Conservation (phyloP, 2,113 vertebrate genomes). For the Colius striatus region DNA sequence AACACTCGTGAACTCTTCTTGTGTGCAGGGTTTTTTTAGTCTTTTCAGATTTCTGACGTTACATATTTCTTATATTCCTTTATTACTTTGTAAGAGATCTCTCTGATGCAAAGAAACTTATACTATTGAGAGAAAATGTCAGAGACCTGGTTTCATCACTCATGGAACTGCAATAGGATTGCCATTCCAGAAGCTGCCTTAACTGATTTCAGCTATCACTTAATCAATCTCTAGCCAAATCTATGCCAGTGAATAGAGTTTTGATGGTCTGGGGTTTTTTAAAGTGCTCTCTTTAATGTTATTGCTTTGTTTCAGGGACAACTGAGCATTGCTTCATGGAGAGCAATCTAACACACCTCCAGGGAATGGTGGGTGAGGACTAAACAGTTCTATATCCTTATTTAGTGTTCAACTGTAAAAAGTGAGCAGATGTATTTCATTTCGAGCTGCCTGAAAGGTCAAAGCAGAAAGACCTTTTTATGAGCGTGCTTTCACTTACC, state of each 20-base stretch:
- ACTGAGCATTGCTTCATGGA: not conserved
- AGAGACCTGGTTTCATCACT: not conserved
- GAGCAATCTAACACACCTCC: not conserved
- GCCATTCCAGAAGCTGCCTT: not conserved
- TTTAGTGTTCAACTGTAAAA: not conserved
- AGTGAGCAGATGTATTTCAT: not conserved
- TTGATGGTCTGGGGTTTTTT: not conserved
- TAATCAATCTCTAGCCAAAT: not conserved
- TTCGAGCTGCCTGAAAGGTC: conserved; percentile 30
- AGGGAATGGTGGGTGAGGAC: not conserved
- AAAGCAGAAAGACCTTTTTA: conserved; percentile 8
- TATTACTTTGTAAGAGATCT: conserved; percentile 11
- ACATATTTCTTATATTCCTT: not conserved
- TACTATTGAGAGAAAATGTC: not conserved
- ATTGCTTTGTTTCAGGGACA: not conserved
- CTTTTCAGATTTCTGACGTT: not conserved
- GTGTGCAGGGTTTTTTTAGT: not conserved
- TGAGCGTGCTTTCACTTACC: conserved; percentile 26
- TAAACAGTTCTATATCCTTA: not conserved
- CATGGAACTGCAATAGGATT: not conserved
- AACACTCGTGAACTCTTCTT: not conserved
- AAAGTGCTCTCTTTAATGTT: not conserved
- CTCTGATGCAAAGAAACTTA: not conserved
- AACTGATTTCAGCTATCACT: not conserved
- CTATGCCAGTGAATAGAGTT: not conserved